Conservation (phyloP, 1,140 invertebrate species). For the Dendrolimus punctatus region DNA sequence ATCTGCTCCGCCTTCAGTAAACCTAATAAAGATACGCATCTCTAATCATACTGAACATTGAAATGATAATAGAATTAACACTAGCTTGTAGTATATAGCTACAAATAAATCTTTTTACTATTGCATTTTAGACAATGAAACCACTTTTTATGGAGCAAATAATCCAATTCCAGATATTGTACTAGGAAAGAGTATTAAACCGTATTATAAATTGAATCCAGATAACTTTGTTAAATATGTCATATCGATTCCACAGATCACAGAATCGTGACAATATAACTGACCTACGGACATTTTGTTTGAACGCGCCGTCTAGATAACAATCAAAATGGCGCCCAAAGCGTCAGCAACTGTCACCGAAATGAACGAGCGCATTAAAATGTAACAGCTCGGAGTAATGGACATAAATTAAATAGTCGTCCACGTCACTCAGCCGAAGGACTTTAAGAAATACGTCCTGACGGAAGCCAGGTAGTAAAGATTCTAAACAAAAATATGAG, state of each 20-base stretch:
- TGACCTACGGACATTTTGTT: conserved; percentile 21
- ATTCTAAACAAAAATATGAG: conserved; percentile 61
- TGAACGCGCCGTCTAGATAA: conserved; percentile 42
- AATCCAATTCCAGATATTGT: too few species aligned
- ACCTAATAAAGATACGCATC: too few species aligned
- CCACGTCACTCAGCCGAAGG: conserved; percentile 56
- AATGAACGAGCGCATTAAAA: conserved; percentile 57
- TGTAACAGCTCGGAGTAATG: conserved; percentile 43
- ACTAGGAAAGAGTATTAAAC: too few species aligned
- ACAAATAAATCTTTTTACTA: too few species aligned
- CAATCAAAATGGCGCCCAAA: conserved; percentile 59
- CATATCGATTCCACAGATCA: conserved; percentile 1
- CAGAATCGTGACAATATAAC: conserved; percentile 11
- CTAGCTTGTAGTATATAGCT: too few species aligned
- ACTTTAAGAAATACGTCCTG: conserved; percentile 45
- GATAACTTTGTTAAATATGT: not conserved
- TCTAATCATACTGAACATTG: too few species aligned
- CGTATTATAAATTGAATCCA: not conserved
- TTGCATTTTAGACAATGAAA: too few species aligned
- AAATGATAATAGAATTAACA: too few species aligned
- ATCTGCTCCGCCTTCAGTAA: not conserved
- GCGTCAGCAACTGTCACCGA: conserved; percentile 54
- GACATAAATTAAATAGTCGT: conserved; percentile 66
- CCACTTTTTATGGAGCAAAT: too few species aligned
- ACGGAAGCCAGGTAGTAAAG: conserved; percentile 68